A percentile compares a stretch with the other conserved stretches of the same genome.
Conservation (phyloP, 2,797 vertebrate genomes). For the Semaprochilodus insignis region DNA sequence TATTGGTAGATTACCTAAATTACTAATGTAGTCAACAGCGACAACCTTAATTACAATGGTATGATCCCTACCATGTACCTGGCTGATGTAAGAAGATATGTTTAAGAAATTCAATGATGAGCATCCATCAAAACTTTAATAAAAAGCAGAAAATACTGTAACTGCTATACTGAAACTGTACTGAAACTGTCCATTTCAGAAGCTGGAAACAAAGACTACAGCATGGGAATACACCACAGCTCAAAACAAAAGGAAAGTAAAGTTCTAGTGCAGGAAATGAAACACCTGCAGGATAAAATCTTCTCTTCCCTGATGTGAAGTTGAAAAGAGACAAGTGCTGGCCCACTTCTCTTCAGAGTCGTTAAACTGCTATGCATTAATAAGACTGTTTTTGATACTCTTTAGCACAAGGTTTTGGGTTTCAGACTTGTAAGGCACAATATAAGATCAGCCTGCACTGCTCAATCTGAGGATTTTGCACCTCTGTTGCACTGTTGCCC, state of each 20-base stretch:
- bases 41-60: too few relatives aligned
- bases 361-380: background rate
- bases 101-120: background rate
- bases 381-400: background rate
- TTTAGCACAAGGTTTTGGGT: constrained; percentile 1
- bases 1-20: too few relatives aligned
- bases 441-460: background rate
- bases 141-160: background rate
- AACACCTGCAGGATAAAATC: background rate
- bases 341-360: constrained; percentile 1
- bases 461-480: background rate
- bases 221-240: background rate
- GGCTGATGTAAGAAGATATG: background rate
- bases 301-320: background rate
- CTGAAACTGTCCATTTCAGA: background rate
- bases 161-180: too few relatives aligned
- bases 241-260: background rate
- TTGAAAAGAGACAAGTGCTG: background rate
- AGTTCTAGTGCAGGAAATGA: background rate
- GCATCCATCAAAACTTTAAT: background rate
- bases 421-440: background rate
- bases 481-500: background rate
- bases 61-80: too few relatives aligned
- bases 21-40: background rate
- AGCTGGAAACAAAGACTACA: background rate